Conservation (phyloP, 2,888 invertebrate genomes). For the Arge pagana region DNA sequence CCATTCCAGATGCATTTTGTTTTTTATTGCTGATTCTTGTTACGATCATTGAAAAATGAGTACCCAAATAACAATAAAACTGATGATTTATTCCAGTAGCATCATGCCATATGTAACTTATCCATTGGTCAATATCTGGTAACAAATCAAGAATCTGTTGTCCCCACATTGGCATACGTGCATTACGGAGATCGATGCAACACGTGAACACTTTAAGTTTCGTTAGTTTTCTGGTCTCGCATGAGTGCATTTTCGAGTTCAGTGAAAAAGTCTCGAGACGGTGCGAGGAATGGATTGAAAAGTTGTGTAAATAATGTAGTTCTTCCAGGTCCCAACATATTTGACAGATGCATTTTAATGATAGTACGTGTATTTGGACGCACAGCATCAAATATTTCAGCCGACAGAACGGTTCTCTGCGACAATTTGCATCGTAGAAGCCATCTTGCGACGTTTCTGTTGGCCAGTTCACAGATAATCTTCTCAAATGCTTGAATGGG, state of each 20-base stretch:
- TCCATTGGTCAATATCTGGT: conserved; percentile 9
- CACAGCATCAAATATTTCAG: conserved; percentile 6
- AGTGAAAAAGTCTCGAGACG: no score
- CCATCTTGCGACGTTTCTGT: not conserved
- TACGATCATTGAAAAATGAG: no score
- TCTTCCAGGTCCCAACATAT: conserved; percentile 5
- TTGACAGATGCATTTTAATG: not conserved
- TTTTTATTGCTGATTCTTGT: no score
- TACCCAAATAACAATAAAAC: no score
- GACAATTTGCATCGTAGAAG: no score
- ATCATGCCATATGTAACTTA: not conserved
- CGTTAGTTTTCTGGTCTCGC: no score
- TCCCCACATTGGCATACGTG: no score
- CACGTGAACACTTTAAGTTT: no score
- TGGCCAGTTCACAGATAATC: conserved; percentile 9
- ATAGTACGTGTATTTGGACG: not conserved
- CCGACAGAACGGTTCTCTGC: not conserved
- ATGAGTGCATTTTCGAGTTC: no score
- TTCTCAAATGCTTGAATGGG: conserved; percentile 3
- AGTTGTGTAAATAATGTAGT: not conserved
- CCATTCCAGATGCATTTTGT: no score
- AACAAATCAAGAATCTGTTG: conserved; percentile 6
- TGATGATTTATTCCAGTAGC: not conserved
- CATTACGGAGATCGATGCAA: no score
- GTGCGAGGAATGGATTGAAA: no score